A percentile compares a stretch with the other conserved stretches of the same genome.
phyloP scores from a whole-genome alignment of 2,113 vertebrate genomes.

The Microtus oregoni region DNA sequence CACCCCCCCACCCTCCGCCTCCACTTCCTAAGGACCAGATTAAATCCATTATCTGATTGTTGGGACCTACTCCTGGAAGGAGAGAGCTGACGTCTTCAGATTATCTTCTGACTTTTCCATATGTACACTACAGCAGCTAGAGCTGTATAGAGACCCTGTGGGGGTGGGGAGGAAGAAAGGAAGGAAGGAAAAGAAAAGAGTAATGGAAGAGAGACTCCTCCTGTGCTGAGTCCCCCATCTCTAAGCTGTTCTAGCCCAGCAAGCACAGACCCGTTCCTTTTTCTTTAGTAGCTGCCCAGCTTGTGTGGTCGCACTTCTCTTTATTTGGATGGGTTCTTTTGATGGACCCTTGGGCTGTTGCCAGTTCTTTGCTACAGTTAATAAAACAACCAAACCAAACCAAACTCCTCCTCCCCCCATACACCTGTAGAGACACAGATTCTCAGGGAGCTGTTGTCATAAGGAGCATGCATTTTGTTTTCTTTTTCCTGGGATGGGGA shows the following conservation, averaged over 20 bases:
- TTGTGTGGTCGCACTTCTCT: neutral
- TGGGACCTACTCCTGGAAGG: neutral
- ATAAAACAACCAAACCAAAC: neutral
- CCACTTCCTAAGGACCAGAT: neutral
- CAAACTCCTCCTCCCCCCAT: neutral
- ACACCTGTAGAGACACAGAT: neutral
- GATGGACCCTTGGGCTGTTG: slow-evolving; percentile 26
- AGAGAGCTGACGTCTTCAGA: neutral
- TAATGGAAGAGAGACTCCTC: neutral
- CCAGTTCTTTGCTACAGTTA: neutral
- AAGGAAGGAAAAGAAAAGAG: neutral
- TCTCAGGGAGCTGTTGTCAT: slow-evolving; percentile 33
- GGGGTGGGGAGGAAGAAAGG: neutral
- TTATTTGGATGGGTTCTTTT: neutral
- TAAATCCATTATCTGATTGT: neutral
- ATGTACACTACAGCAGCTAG: neutral
- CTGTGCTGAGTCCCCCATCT: neutral
- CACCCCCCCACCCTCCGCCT: neutral
- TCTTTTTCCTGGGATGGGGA: neutral
- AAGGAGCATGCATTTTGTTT: neutral
- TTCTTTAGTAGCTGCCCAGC: slow-evolving; percentile 19
- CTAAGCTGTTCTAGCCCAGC: neutral
- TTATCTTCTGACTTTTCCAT: neutral
- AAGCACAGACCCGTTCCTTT: neutral
- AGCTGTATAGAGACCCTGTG: neutral